Base-by-base conservation (phyloP, 2,113 vertebrate species). In the Gopherus flavomarginatus region DNA sequence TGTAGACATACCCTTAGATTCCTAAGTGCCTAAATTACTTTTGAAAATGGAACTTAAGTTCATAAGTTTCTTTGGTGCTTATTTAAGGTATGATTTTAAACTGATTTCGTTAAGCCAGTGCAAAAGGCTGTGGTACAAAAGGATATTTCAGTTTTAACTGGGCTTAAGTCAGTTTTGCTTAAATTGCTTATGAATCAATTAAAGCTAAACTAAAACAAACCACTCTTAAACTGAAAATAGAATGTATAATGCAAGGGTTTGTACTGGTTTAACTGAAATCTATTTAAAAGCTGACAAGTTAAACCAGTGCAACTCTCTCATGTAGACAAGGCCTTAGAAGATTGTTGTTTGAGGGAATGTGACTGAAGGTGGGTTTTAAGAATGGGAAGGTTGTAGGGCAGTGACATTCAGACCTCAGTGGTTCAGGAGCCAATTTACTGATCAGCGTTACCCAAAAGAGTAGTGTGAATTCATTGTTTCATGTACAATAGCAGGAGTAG, bases 361-460 rank as follows among this genome's bases (percentile, higher is more conserved):
- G 62, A 83, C 94, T 91, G 94, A 96, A 96, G 96, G 90, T 96
- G 90, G 95, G 96, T 96, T 95, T 89, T 93, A 89, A 93, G 95
- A 96, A 94, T 88, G 92, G 96, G 93, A 95, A 96, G 22, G 24
- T 57, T 57, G 10, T 57, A 57, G 56, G 56, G 24, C 56, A 57
- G 24, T 27, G 56, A 57, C 24, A 26, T 26, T 24, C 24, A 57
- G 56, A 57, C 22, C 56, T 57, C 24, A 57, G 56, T 57, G 56
- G 56, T 57, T 54, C 24, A 57, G 56, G 56, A 11, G 56, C 56
- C 56, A 57, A 27, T 24, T 26, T 57, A 57, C 24, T 6, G 24
- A 57, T 57, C 56, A 11, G 10, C 56, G 26, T 27, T 57, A 57
- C 24, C 56, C 56, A 57, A 11, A 57, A 26, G 56, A 57, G 56